These are phyloP conservation scores for Gallinago solitaria DNA, from an alignment of 2,797 vertebrate species.

Conservation along the genomic window DNA sequence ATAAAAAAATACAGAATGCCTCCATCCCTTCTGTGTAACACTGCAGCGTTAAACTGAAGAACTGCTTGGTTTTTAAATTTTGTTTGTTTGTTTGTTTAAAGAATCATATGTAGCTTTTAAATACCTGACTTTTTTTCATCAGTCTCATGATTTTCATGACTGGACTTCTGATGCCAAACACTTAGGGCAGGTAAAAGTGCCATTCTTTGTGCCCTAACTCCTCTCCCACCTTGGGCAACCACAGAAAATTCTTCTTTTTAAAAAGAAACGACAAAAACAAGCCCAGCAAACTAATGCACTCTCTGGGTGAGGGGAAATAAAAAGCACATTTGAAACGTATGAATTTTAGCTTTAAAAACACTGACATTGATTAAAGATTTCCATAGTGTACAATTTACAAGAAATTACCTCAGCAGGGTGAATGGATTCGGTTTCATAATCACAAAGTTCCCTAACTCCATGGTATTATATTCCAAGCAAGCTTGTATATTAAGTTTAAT, in stretches of 20 bases:
- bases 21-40: neutral
- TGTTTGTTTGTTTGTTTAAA: neutral
- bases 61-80: neutral
- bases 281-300: neutral
- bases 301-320: constrained; percentile 22
- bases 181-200: neutral
- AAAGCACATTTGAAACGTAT: constrained; percentile 43
- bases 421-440: constrained; percentile 73
- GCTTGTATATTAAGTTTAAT: constrained; percentile 72
- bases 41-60: neutral
- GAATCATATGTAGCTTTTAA: neutral
- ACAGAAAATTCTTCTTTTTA: neutral
- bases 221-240: neutral
- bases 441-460: constrained; percentile 65
- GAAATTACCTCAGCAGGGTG: constrained; percentile 75
- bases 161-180: neutral
- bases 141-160: neutral
- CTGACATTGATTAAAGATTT: constrained; percentile 59
- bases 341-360: constrained; percentile 67
- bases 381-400: constrained; percentile 72
- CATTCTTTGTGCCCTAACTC: neutral
- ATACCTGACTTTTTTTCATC: neutral
- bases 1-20: neutral
- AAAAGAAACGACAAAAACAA: neutral
- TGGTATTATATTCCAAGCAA: constrained; percentile 70